Evolutionary conservation across 2,797 vertebrate genomes (phyloP).

Genomic region (Galagoides demidoff): DNA sequence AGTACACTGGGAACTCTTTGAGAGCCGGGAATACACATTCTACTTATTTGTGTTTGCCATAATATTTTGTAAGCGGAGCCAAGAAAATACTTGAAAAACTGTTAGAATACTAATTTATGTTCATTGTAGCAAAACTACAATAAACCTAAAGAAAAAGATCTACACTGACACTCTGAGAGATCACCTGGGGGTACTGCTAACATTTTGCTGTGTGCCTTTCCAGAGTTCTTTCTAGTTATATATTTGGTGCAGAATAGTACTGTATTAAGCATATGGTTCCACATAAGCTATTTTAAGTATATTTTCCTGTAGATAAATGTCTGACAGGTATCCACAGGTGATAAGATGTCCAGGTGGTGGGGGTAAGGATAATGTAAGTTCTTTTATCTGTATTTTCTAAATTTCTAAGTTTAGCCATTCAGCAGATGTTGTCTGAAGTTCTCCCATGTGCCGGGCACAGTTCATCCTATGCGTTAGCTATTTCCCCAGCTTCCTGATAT

Average conservation of each 20-base stretch:
- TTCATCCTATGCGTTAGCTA: neutral
- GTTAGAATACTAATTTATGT: neutral
- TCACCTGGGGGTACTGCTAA: neutral
- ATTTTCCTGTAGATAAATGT: neutral
- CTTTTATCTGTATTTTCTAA: neutral
- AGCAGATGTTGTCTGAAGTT: neutral
- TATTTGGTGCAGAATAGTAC: neutral
- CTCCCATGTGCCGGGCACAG: neutral
- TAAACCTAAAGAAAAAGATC: neutral
- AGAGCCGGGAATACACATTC: neutral
- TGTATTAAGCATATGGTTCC: neutral
- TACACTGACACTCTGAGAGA: neutral
- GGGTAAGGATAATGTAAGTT: neutral
- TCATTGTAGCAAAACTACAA: neutral
- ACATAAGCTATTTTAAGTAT: neutral
- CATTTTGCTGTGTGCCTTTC: neutral
- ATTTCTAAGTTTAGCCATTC: conserved; percentile 6
- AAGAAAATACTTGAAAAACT: neutral
- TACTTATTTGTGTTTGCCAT: neutral
- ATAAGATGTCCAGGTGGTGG: neutral
- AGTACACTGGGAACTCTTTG: neutral
- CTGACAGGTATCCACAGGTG: neutral
- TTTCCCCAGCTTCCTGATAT: neutral
- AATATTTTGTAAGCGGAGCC: neutral
- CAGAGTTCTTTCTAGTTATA: neutral